phyloP scores from a whole-genome alignment of 2,797 vertebrate species.

The Lophotriccus pileatus region DNA sequence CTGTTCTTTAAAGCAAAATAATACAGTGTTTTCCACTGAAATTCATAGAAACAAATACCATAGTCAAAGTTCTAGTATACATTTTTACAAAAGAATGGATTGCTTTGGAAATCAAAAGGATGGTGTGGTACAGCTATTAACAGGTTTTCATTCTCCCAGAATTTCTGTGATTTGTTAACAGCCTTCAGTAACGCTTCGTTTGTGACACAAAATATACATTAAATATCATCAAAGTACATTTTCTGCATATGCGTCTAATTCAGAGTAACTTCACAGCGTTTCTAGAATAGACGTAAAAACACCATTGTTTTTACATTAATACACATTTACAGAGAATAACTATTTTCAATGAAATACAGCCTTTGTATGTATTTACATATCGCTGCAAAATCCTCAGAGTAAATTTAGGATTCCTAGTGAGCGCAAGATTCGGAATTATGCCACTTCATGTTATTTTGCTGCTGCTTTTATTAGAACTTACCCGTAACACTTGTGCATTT shows the following conservation, averaged over 20 bases:
- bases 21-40: slow-evolving; percentile 48
- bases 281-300: slow-evolving; percentile 15
- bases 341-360: slow-evolving; percentile 48
- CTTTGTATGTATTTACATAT: slow-evolving; percentile 37
- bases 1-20: slow-evolving; percentile 51
- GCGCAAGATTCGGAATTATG: slow-evolving; percentile 27
- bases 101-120: slow-evolving; percentile 34
- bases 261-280: slow-evolving; percentile 2
- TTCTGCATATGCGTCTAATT: slow-evolving; percentile 26
- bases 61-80: background rate
- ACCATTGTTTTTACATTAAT: slow-evolving; percentile 41
- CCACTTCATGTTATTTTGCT: background rate
- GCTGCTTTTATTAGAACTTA: slow-evolving; percentile 66
- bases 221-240: slow-evolving; percentile 25
- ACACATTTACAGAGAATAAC: slow-evolving; percentile 38
- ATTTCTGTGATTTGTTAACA: background rate
- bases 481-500: slow-evolving; percentile 63
- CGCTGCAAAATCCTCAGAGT: slow-evolving; percentile 41
- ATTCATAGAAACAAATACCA: background rate
- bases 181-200: slow-evolving; percentile 33
- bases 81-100: slow-evolving; percentile 43
- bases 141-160: slow-evolving; percentile 6
- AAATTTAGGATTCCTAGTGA: slow-evolving; percentile 31
- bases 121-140: slow-evolving; percentile 4
- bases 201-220: slow-evolving; percentile 21